Percentiles rank a stretch among this genome's conserved stretches.
Conservation (phyloP, 2,888 invertebrate species). For the Palloptera scutellata region DNA sequence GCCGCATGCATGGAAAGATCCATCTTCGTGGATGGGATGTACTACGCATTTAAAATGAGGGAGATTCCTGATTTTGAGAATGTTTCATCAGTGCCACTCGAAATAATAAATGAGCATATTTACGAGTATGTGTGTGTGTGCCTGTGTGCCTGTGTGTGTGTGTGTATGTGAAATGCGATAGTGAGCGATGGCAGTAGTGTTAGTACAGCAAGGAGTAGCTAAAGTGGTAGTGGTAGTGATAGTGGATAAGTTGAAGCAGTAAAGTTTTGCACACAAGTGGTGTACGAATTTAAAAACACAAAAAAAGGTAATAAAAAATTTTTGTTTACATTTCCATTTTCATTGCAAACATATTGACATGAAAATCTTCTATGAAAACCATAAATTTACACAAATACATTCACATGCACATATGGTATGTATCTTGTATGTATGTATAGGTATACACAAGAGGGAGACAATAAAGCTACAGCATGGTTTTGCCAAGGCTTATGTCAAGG, state of each 20-base stretch:
- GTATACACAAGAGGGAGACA: background rate
- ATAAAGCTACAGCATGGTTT: background rate
- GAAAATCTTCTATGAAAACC: background rate
- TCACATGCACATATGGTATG: background rate
- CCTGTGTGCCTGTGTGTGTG: slow-evolving; percentile 22
- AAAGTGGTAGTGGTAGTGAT: background rate
- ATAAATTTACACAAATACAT: slow-evolving; percentile 1
- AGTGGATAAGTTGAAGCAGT: too few species aligned
- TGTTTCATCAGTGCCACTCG: slow-evolving; percentile 1
- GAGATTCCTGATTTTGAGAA: background rate
- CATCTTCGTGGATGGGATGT: too few species aligned
- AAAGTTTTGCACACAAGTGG: background rate
- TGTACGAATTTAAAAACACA: background rate
- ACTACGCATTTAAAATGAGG: background rate
- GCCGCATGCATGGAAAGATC: too few species aligned
- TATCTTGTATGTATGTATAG: background rate
- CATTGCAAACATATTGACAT: too few species aligned
- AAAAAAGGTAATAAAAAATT: background rate
- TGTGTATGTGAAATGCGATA: slow-evolving; percentile 34
- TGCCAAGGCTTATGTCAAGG: slow-evolving; percentile 12
- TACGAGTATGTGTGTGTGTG: slow-evolving; percentile 22
- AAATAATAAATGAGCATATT: background rate
- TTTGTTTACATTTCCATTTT: background rate
- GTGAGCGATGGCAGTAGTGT: background rate
- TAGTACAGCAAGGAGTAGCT: background rate